Evolutionary conservation across 2,797 vertebrate genomes (phyloP).

Genomic region (Neoniphon sammara): DNA sequence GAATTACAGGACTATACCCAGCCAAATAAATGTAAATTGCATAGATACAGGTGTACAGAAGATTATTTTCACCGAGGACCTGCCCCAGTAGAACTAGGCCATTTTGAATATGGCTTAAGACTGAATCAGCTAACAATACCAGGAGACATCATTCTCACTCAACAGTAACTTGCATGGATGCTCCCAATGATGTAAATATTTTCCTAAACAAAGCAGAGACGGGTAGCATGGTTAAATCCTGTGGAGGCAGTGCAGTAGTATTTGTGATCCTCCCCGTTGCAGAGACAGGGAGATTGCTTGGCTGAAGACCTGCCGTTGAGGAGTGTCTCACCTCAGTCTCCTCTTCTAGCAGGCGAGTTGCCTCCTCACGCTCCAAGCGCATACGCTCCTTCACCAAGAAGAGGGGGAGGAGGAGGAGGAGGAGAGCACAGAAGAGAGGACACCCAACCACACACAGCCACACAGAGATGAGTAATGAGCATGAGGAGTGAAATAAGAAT

Average conservation of each 20-base stretch:
- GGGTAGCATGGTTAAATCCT: conserved; percentile 1
- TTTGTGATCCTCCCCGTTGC: conserved; percentile 24
- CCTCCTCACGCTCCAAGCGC: conserved; percentile 91
- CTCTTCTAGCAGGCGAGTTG: conserved; percentile 89
- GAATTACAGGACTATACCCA: neutral
- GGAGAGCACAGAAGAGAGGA: conserved; percentile 56
- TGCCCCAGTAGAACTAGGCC: conserved; percentile 7
- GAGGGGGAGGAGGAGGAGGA: conserved; percentile 62
- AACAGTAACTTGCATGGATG: neutral
- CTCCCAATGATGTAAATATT: neutral
- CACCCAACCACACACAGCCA: conserved; percentile 73
- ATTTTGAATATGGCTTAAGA: neutral
- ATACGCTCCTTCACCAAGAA: conserved; percentile 88
- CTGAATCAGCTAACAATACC: neutral
- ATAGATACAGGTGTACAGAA: no score
- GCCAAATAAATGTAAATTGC: no score
- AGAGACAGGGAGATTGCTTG: conserved; percentile 26
- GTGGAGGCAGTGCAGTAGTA: conserved; percentile 16
- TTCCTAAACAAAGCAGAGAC: neutral
- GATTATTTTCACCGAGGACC: neutral
- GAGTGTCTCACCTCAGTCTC: conserved; percentile 90
- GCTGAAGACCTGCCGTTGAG: conserved; percentile 56
- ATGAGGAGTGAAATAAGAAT: conserved; percentile 57
- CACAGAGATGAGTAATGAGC: conserved; percentile 60
- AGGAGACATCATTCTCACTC: neutral